These are phyloP conservation scores for Chaetorhynchus papuensis DNA, from an alignment of 2,113 vertebrate species.

Conservation along the genomic window DNA sequence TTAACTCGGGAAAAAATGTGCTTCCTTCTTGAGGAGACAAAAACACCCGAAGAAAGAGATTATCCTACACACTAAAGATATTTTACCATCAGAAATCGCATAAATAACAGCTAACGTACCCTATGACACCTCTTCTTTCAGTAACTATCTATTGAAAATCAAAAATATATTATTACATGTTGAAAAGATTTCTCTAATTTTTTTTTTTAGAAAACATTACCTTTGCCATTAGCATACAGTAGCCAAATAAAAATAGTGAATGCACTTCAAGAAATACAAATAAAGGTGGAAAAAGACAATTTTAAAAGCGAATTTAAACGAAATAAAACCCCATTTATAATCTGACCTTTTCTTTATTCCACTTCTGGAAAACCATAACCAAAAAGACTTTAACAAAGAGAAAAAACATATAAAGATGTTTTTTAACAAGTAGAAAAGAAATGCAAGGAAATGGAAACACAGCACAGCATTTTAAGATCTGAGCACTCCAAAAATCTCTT, in stretches of 20 bases:
- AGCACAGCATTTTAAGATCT: background rate
- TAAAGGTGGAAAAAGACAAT: background rate
- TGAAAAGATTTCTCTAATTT: background rate
- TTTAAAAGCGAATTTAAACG: background rate
- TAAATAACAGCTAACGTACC: background rate
- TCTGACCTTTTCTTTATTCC: background rate
- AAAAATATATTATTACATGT: background rate
- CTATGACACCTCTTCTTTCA: background rate
- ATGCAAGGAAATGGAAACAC: background rate
- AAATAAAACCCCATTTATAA: background rate
- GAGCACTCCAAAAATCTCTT: background rate
- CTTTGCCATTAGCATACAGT: background rate
- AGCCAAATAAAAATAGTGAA: background rate
- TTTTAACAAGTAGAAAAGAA: background rate
- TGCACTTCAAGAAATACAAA: background rate
- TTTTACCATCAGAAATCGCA: background rate
- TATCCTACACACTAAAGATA: background rate
- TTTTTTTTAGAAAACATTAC: background rate
- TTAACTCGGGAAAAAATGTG: background rate
- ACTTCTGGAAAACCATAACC: background rate
- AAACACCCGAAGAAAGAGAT: background rate
- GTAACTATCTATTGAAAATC: background rate
- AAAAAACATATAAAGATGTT: background rate
- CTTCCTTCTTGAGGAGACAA: background rate
- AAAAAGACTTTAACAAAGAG: background rate